A percentile compares a stretch with the other conserved stretches of the same genome.
Evolutionary conservation across 2,113 vertebrate species (phyloP).

Genomic region (Ariopsis seemanni): DNA sequence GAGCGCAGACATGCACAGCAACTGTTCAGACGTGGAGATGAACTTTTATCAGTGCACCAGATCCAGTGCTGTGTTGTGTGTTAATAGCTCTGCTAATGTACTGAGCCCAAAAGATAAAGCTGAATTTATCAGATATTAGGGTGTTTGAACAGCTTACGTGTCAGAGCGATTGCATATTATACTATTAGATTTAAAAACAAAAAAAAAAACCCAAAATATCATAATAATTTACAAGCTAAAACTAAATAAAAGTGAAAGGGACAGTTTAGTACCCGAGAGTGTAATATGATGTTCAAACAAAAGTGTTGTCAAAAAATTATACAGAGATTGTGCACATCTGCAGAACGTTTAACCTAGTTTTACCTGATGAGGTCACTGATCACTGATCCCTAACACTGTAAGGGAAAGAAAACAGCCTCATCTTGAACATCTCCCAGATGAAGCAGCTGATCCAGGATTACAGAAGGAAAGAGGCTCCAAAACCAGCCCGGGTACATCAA

Average conservation of each 20-base stretch:
- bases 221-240: background rate
- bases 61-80: background rate
- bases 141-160: background rate
- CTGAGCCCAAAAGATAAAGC: background rate
- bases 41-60: conserved; percentile 17
- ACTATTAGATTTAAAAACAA: background rate
- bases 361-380: background rate
- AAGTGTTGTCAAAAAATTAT: background rate
- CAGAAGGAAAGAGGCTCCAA: background rate
- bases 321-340: background rate
- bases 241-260: background rate
- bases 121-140: background rate
- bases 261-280: background rate
- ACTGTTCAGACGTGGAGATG: conserved; percentile 25
- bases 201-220: background rate
- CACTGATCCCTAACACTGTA: background rate
- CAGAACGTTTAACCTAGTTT: background rate
- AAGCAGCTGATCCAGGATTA: too few relatives aligned
- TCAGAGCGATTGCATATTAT: background rate
- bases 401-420: too few relatives aligned
- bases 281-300: background rate
- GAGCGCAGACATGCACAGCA: conserved; percentile 11
- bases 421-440: too few relatives aligned
- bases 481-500: background rate
- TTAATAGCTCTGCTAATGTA: background rate